phyloP scores from a whole-genome alignment of 2,113 vertebrate genomes.

The Empidonax traillii region DNA sequence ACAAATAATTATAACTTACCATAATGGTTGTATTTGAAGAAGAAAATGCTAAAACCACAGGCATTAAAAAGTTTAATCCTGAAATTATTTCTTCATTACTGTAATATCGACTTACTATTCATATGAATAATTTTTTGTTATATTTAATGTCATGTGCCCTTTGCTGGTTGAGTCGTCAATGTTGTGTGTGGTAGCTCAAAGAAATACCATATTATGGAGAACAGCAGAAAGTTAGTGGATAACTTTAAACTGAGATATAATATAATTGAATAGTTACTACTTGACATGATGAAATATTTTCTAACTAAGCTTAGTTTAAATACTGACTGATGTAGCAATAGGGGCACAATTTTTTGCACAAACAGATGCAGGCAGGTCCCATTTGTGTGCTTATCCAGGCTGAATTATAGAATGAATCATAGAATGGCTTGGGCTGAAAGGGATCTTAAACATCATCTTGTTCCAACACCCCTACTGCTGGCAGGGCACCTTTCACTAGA shows the following conservation, averaged over 20 bases:
- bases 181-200: neutral
- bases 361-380: neutral
- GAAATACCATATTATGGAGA: neutral
- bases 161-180: neutral
- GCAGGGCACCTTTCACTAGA: neutral
- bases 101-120: neutral
- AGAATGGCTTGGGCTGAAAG: neutral
- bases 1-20: neutral
- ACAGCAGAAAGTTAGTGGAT: neutral
- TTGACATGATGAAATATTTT: neutral
- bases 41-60: neutral
- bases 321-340: neutral
- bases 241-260: neutral
- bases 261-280: neutral
- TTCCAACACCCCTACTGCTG: neutral
- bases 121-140: neutral
- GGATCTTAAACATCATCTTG: neutral
- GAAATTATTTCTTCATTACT: neutral
- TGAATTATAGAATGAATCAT: neutral
- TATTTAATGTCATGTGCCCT: neutral
- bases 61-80: neutral
- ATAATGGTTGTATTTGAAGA: neutral
- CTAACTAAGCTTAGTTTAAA: neutral
- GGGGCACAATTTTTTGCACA: fast-evolving
- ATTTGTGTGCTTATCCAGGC: neutral